These are phyloP conservation scores for Chaetogeoica ovagalla DNA, from an alignment of 2,888 invertebrate species.

Conservation along the genomic window DNA sequence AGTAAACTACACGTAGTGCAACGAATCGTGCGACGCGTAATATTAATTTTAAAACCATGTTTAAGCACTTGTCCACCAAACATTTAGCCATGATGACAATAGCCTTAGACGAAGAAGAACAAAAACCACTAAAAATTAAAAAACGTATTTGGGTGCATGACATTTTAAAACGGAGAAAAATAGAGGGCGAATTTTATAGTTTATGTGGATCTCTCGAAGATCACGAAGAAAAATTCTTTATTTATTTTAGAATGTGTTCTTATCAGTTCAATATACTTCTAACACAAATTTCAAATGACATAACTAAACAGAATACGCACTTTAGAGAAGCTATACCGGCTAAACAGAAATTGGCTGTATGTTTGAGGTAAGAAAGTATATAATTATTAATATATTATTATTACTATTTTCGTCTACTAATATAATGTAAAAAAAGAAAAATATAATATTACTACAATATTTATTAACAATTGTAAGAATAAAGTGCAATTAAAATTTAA, in stretches of 20 bases:
- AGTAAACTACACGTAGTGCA: no score
- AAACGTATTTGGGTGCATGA: slow-evolving; percentile 21
- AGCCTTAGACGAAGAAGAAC: slow-evolving; percentile 19
- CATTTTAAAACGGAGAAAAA: slow-evolving; percentile 14
- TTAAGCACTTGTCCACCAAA: no score
- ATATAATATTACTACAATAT: slow-evolving; percentile 1
- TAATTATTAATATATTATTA: slow-evolving; percentile 9
- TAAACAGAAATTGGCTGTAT: slow-evolving; percentile 21
- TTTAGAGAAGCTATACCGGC: slow-evolving; percentile 5
- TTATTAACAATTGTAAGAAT: slow-evolving; percentile 9
- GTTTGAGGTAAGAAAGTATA: slow-evolving; percentile 14
- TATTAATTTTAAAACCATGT: no score
- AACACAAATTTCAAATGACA: no score
- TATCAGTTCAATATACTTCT: no score
- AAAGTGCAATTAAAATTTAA: slow-evolving; percentile 18
- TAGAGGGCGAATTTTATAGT: slow-evolving; percentile 1
- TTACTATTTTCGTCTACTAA: not conserved
- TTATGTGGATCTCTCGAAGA: slow-evolving; percentile 8
- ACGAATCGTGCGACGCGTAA: no score
- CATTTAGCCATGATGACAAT: no score
- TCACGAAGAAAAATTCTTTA: slow-evolving; percentile 17
- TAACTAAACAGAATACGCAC: slow-evolving; percentile 1
- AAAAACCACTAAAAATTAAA: not conserved
- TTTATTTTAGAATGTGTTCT: slow-evolving; percentile 10
- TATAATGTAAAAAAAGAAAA: not conserved